Percentiles rank a stretch among this genome's conserved stretches.
phyloP scores from a whole-genome alignment of 1,140 invertebrate genomes.

The Druon quercuslanigerum region DNA sequence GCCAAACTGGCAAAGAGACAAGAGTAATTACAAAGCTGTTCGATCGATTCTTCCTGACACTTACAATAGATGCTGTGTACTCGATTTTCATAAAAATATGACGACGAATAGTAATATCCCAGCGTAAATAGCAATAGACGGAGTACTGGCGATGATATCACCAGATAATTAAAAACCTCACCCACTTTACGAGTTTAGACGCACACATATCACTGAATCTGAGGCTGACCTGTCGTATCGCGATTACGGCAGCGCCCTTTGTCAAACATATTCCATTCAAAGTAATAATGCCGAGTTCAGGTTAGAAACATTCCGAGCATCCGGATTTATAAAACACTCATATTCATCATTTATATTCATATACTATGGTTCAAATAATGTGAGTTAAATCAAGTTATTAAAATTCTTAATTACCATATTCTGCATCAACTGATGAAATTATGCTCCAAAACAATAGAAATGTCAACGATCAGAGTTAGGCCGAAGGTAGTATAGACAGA shows the following conservation, averaged over 20 bases:
- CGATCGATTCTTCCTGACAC: background rate
- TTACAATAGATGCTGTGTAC: background rate
- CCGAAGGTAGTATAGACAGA: background rate
- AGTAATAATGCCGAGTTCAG: slow-evolving; percentile 38
- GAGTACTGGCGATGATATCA: slow-evolving; percentile 22
- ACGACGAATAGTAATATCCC: background rate
- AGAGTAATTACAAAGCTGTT: slow-evolving; percentile 1
- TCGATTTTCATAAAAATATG: background rate
- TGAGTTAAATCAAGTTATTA: background rate
- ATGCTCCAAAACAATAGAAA: background rate
- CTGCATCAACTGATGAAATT: background rate
- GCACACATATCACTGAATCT: slow-evolving; percentile 55
- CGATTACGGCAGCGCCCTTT: slow-evolving; percentile 67
- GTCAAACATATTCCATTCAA: slow-evolving; percentile 53
- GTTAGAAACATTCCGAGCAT: background rate
- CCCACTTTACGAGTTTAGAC: slow-evolving; percentile 52
- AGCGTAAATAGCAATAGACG: background rate
- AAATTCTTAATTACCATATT: slow-evolving; percentile 3
- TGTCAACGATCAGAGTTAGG: slow-evolving; percentile 7
- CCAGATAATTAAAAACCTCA: slow-evolving; percentile 50
- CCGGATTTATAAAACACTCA: background rate
- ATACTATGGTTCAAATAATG: no score
- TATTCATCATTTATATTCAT: background rate
- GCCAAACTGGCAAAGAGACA: slow-evolving; percentile 57
- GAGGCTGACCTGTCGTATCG: slow-evolving; percentile 43